Evolutionary conservation across 2,888 invertebrate species (phyloP), one percentile per base, ranked within the genome.

Genomic region (Tetranychus piercei): DNA sequence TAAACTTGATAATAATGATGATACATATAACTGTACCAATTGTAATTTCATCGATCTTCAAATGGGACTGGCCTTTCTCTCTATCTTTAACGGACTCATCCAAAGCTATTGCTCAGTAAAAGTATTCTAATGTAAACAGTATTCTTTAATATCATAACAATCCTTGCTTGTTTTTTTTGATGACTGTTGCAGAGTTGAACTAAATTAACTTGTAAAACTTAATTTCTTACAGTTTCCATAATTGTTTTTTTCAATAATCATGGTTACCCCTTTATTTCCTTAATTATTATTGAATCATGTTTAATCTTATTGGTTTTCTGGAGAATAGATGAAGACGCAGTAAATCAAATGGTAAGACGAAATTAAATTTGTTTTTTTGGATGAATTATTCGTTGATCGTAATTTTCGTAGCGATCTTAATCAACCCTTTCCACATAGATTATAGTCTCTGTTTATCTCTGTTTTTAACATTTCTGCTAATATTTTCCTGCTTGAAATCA

Each of bases 181-280:
- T 34, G 3, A 34, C 34, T 34, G 23, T 23, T 2, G 34, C 34
- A 34, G 34, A 34, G 34, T 34, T 34, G 3, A 34, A 34, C 3
- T 34, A 34, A 34, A 34, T 34, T 34, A 34, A 34, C 34, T 34
- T 34, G 34, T 34, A 34, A 0, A 34, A 34, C 34, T 34, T 34
- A 5, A 34, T 34, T 34, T 34, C 2, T 34, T 34, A 34, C 34
- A 34, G 34, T 3, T 34, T 3, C 34, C 4, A 34, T 34, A 34
- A 34, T 34, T 34, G 4, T 34, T 5, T 34, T 3, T 34, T 34
- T 34, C 34, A 34, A 4, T 69, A 72, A n/a, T 15, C 43, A 77
- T 77, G 77, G 76, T 73, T 64, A 74, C 74, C 7, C 77, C 77
- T 70, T 66, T 76, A 7, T 76, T 73, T 75, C 77, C 77, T 34